These are phyloP conservation scores for Smittia sp. DNA, from an alignment of 2,888 invertebrate species.

Conservation along the genomic window DNA sequence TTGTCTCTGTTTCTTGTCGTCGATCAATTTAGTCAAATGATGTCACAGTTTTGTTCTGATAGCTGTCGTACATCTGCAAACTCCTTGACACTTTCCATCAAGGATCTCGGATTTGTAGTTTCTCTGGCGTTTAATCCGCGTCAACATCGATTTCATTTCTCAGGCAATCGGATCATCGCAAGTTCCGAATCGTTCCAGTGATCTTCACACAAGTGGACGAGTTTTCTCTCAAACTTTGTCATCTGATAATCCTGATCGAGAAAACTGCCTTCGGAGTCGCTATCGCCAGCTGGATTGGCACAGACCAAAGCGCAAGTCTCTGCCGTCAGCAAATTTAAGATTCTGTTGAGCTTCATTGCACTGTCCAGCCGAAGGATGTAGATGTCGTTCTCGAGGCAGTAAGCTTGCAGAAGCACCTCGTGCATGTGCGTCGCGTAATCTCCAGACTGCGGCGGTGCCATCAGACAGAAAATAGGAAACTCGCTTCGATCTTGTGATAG, in stretches of 20 bases:
- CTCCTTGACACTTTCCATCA: slow-evolving; percentile 1
- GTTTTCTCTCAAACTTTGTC: slow-evolving; percentile 27
- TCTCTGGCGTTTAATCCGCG: background rate
- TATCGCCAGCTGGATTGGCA: slow-evolving; percentile 38
- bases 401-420: slow-evolving; percentile 72
- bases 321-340: slow-evolving; percentile 57
- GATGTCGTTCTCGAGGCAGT: slow-evolving; percentile 76
- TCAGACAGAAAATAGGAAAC: slow-evolving; percentile 63
- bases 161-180: slow-evolving; percentile 20
- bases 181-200: slow-evolving; percentile 29
- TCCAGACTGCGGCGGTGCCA: slow-evolving; percentile 65
- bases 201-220: slow-evolving; percentile 34
- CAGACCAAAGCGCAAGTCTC: slow-evolving; percentile 54
- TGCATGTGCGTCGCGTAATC: slow-evolving; percentile 77
- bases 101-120: background rate
- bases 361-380: slow-evolving; percentile 65
- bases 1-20: too few relatives aligned
- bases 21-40: too few relatives aligned
- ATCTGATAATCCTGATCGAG: slow-evolving; percentile 31
- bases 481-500: slow-evolving; percentile 55
- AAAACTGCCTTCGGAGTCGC: slow-evolving; percentile 36
- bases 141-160: slow-evolving; percentile 27
- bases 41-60: too few relatives aligned
- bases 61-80: too few relatives aligned
- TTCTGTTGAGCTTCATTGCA: slow-evolving; percentile 54